A percentile compares a stretch with the other conserved stretches of the same genome.
Conservation (phyloP, 2,888 invertebrate species). For the Tetheella fluctuosa region DNA sequence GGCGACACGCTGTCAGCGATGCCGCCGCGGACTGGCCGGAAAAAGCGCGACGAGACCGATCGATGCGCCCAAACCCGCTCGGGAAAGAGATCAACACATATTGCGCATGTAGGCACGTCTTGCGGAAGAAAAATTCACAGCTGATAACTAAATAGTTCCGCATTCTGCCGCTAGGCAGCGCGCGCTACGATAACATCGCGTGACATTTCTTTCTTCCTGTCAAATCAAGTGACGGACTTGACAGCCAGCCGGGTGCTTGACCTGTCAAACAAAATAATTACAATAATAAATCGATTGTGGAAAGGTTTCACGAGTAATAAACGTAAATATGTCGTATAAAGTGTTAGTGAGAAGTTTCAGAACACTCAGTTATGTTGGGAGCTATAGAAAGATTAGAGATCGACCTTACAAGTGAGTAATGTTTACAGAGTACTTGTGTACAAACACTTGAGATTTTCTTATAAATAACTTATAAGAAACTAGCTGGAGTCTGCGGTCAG, state of each 20-base stretch:
- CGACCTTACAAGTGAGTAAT: slow-evolving; percentile 66
- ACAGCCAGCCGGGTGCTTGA: slow-evolving; percentile 20
- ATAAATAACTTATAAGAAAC: background rate
- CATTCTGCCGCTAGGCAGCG: slow-evolving; percentile 56
- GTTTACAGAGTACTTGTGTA: slow-evolving; percentile 13
- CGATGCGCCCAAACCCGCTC: slow-evolving; percentile 64
- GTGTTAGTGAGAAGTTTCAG: slow-evolving; percentile 62
- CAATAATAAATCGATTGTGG: slow-evolving; percentile 14
- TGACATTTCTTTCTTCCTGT: slow-evolving; percentile 39
- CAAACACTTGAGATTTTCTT: background rate
- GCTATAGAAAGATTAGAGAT: slow-evolving; percentile 68
- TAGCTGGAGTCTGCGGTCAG: background rate
- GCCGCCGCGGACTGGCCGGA: slow-evolving; percentile 64
- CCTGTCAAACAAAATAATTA: slow-evolving; percentile 36
- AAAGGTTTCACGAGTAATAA: slow-evolving; percentile 1
- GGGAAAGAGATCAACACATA: slow-evolving; percentile 78
- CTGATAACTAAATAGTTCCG: slow-evolving; percentile 64
- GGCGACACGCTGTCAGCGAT: slow-evolving; percentile 64
- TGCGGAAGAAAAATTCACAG: slow-evolving; percentile 75
- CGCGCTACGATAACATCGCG: slow-evolving; percentile 47
- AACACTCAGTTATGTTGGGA: slow-evolving; percentile 70
- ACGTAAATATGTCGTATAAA: slow-evolving; percentile 66
- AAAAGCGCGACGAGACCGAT: slow-evolving; percentile 67
- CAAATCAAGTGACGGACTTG: slow-evolving; percentile 30
- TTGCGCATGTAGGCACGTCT: slow-evolving; percentile 72